These are phyloP conservation scores for Sapayoa aenigma DNA, from an alignment of 2,113 vertebrate genomes.

Conservation along the genomic window DNA sequence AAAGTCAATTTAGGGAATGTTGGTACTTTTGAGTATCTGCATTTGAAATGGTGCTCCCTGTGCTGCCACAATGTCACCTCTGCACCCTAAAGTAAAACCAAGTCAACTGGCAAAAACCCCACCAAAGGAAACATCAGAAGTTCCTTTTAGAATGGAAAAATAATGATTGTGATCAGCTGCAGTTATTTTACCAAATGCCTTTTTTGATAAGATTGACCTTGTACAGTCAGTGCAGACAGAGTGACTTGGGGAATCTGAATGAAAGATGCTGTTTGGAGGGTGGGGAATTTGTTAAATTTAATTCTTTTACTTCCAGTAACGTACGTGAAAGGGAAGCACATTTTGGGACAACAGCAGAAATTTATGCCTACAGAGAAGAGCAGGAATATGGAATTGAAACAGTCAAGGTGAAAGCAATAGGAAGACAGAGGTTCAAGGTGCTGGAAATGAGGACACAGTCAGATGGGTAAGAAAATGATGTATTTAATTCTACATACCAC, in stretches of 20 bases:
- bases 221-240: not conserved
- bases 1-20: not conserved
- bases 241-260: not conserved
- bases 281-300: not conserved
- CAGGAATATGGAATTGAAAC: slow-evolving; percentile 95
- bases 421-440: slow-evolving; percentile 94
- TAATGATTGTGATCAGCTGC: not conserved
- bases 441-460: slow-evolving; percentile 94
- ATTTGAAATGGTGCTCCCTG: not conserved
- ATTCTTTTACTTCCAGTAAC: slow-evolving; percentile 69
- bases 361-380: slow-evolving; percentile 95
- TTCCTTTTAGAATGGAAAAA: not conserved
- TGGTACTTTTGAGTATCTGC: not conserved
- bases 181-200: not conserved
- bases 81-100: not conserved
- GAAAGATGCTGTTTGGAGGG: not conserved
- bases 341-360: slow-evolving; percentile 97
- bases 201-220: not conserved
- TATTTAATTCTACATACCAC: not conserved
- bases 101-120: not conserved
- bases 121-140: not conserved
- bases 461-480: slow-evolving; percentile 83
- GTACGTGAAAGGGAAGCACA: slow-evolving; percentile 81
- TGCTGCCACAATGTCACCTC: not conserved
- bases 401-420: slow-evolving; percentile 96